Evolutionary conservation across 1,140 invertebrate genomes (phyloP), one percentile per base, ranked within the genome.

Genomic region (Vollenhovia emeryi): DNA sequence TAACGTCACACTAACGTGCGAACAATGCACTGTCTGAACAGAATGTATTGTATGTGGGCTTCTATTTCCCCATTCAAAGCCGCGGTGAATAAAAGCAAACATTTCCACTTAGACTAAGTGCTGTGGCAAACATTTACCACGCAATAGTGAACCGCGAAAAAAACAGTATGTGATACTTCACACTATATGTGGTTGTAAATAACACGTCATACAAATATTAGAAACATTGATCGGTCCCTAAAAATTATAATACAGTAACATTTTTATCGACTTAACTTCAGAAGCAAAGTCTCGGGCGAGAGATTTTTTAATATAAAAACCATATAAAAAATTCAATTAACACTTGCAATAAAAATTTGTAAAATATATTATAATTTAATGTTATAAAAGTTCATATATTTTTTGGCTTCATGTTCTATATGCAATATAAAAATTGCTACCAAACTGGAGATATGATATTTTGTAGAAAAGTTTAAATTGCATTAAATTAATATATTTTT

Each of bases 81-180:
- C 18, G 5, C 66, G 18, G 40, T 82, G 68, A 73, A 82, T 82
- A 82, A 82, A 82, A 82, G 78, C 78, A 82, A 82, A 82, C 50
- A 82, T 73, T 82, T 82, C 78, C 66, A 82, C 66, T 82, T 82
- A 73, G n/a, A 27, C 27, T 57, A 52, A 82, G 78, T 82, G 78
- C 78, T 45, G 59, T 73, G 50, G 52, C 50, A 57, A 80, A 82
- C 66, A 48, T 82, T 82, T 50, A 71, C 13, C 66, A 69, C 24
- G 13, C 62, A 55, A n/a, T 57, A 52, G 45, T 68, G 68, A 55
- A 68, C 21, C 27, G 60, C 9, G 18, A 69, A 48, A 52, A 40
- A 79, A n/a, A 55, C 9, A 68, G n/a, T 52, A 68, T 43, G 24
- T 74, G 11, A 13, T n/a, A 13, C 50, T 62, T 62, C 2, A 15